A percentile compares a stretch with the other conserved stretches of the same genome.
Conservation (phyloP, 92 coral and sea anemone genomes). For the Zoanthus sociatus region DNA sequence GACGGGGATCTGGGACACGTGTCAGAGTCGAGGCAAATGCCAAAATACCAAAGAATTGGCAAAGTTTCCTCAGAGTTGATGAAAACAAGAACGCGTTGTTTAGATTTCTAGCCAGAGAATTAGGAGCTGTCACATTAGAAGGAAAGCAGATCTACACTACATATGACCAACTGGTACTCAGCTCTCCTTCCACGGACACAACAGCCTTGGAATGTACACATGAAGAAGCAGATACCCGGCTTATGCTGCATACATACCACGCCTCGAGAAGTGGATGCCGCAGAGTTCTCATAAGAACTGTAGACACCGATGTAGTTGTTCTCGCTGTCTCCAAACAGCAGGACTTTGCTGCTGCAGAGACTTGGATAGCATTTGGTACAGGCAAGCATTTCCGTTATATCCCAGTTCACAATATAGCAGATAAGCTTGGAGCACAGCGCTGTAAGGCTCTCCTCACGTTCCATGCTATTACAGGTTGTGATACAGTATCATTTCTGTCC, state of each 20-base stretch:
- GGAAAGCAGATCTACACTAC: slow-evolving; percentile 43
- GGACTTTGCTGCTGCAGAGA: slow-evolving; percentile 6
- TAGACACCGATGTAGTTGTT: slow-evolving; percentile 4
- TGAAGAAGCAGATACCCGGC: slow-evolving; percentile 45
- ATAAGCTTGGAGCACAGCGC: slow-evolving; percentile 46
- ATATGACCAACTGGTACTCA: slow-evolving; percentile 11
- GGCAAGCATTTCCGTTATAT: slow-evolving; percentile 38
- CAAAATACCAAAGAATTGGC: slow-evolving; percentile 54
- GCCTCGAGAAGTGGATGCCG: neutral
- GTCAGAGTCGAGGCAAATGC: slow-evolving; percentile 25
- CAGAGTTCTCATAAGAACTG: slow-evolving; percentile 4
- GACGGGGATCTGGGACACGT: slow-evolving; percentile 37
- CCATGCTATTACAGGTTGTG: neutral
- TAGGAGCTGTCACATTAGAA: slow-evolving; percentile 13
- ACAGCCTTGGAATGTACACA: slow-evolving; percentile 12
- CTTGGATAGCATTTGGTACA: slow-evolving; percentile 45
- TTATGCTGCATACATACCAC: neutral
- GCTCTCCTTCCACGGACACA: slow-evolving; percentile 21
- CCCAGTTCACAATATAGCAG: slow-evolving; percentile 16
- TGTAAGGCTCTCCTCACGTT: slow-evolving; percentile 55
- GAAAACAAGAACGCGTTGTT: slow-evolving; percentile 41
- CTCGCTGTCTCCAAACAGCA: slow-evolving; percentile 12
- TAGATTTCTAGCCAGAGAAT: slow-evolving; percentile 9
- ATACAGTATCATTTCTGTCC: slow-evolving; percentile 34
- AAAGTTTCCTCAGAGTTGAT: neutral